A percentile compares a stretch with the other conserved stretches of the same genome.
Conservation (phyloP, 2,113 vertebrate species). For the Stegostoma tigrinum region DNA sequence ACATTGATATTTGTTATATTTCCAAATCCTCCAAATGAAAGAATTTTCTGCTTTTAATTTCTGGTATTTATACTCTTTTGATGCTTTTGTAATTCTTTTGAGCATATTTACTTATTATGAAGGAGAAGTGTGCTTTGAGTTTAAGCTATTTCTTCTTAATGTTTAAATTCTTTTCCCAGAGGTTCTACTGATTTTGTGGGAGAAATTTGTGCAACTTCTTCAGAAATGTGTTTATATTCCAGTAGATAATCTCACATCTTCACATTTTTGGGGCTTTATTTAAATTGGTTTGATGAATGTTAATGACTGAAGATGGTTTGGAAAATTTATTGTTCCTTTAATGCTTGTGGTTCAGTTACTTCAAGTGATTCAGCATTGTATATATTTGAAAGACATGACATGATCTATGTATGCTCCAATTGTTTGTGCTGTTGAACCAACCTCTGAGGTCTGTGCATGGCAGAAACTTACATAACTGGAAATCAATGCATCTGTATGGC, state of each 20-base stretch:
- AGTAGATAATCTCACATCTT: neutral
- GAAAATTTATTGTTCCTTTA: neutral
- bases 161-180: neutral
- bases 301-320: neutral
- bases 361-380: neutral
- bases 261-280: neutral
- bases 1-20: neutral
- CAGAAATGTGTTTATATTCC: neutral
- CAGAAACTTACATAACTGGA: too few species aligned
- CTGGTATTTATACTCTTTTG: neutral
- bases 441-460: too few species aligned
- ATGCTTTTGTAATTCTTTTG: neutral
- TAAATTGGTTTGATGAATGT: neutral
- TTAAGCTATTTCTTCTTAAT: neutral
- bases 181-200: neutral
- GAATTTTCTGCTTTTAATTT: neutral
- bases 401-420: too few species aligned
- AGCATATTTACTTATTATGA: neutral
- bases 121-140: neutral
- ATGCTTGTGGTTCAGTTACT: neutral
- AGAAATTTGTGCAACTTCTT: neutral
- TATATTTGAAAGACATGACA: too few species aligned
- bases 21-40: conserved; percentile 2
- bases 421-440: too few species aligned
- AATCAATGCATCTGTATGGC: too few species aligned